Conservation (phyloP, 2,797 vertebrate genomes). For the Hypotaenidia philippensis region DNA sequence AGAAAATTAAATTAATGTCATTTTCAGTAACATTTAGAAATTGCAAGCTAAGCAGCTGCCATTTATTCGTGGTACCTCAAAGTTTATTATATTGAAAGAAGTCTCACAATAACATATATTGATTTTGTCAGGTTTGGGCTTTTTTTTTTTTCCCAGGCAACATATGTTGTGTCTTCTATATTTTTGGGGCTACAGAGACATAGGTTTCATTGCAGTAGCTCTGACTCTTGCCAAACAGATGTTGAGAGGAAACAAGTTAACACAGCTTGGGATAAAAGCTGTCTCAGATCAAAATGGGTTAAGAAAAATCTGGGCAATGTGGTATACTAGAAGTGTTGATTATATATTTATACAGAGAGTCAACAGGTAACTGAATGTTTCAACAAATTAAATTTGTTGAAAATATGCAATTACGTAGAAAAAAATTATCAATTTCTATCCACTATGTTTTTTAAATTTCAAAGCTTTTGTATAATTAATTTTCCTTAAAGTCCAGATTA, state of each 20-base stretch:
- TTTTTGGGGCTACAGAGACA: not conserved
- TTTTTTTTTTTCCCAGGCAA: not conserved
- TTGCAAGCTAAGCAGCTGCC: constrained; percentile 30
- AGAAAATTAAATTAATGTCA: constrained; percentile 48
- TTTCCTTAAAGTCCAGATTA: not conserved
- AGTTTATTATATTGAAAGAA: not conserved
- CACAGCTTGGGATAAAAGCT: not conserved
- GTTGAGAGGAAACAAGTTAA: not conserved
- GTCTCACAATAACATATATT: not conserved
- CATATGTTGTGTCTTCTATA: not conserved
- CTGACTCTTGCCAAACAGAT: not conserved
- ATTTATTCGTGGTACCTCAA: not conserved
- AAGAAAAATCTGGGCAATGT: not conserved
- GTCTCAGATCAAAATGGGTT: not conserved
- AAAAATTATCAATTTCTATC: not conserved
- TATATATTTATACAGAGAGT: not conserved
- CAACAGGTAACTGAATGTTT: not conserved
- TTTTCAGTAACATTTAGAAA: constrained; percentile 35
- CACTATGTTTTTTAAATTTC: not conserved
- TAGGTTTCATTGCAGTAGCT: not conserved
- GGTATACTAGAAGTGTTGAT: not conserved
- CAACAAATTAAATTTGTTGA: not conserved
- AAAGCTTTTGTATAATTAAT: not conserved
- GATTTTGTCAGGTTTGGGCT: not conserved
- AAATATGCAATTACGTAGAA: not conserved